phyloP scores from a whole-genome alignment of 2,888 invertebrate species.

The Willowsia nigromaculata region DNA sequence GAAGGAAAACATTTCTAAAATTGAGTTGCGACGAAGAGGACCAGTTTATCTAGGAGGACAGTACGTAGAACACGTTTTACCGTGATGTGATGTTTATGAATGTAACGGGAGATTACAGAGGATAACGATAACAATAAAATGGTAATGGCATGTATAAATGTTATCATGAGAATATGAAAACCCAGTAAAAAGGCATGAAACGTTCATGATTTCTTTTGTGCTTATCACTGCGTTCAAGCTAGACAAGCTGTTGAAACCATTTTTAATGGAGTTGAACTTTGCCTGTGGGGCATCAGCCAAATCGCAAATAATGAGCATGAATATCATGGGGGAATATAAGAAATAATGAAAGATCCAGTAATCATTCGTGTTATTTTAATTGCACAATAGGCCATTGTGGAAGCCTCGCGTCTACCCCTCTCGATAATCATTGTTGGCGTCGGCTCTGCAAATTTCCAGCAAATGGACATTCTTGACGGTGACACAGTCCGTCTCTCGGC shows the following conservation, averaged over 20 bases:
- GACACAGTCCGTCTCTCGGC: constrained; percentile 80
- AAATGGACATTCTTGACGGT: constrained; percentile 83
- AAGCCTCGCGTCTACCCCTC: constrained; percentile 83
- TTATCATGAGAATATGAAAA: neutral
- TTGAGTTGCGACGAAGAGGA: neutral
- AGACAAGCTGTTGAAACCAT: too few relatives aligned
- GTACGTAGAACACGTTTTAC: neutral
- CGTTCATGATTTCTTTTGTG: too few relatives aligned
- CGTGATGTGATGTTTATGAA: neutral
- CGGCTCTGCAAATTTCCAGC: constrained; percentile 82
- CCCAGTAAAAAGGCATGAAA: too few relatives aligned
- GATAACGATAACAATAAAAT: constrained; percentile 31
- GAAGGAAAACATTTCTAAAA: neutral
- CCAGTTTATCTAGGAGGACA: neutral
- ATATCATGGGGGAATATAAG: too few relatives aligned
- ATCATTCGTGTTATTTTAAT: constrained; percentile 13
- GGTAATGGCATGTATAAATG: constrained; percentile 13
- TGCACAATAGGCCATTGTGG: constrained; percentile 80
- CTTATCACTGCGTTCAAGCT: too few relatives aligned
- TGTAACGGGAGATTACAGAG: constrained; percentile 8
- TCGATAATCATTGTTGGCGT: constrained; percentile 84
- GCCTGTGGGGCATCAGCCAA: too few relatives aligned
- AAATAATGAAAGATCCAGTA: too few relatives aligned
- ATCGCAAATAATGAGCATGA: too few relatives aligned
- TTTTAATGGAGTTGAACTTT: too few relatives aligned